A percentile compares a stretch with the other conserved stretches of the same genome.
These are phyloP conservation scores for Ochotona curzoniae DNA, from an alignment of 2,113 vertebrate genomes.

Conservation along the genomic window DNA sequence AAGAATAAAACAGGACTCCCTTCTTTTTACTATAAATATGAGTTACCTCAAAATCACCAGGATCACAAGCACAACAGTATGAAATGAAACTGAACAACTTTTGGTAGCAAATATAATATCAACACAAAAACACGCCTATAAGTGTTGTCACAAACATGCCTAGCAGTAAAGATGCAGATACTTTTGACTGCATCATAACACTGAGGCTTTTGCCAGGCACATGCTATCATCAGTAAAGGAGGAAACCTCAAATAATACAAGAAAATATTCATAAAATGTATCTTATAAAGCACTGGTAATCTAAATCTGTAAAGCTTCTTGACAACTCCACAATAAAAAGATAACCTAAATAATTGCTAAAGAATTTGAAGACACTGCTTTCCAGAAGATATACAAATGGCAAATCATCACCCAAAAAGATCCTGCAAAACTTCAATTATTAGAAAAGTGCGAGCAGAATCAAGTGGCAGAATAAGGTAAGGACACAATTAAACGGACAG, in stretches of 20 bases:
- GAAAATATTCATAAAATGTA: neutral
- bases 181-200: neutral
- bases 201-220: neutral
- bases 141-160: too few relatives aligned
- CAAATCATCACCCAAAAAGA: neutral
- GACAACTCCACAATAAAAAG: neutral
- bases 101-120: neutral
- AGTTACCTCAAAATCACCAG: neutral
- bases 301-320: neutral
- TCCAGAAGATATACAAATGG: neutral
- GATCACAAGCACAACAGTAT: neutral
- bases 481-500: too few relatives aligned
- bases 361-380: neutral
- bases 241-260: neutral
- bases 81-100: neutral
- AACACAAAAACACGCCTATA: too few relatives aligned
- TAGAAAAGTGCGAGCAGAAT: neutral
- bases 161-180: neutral
- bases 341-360: neutral
- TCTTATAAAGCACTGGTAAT: neutral
- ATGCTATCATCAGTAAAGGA: neutral
- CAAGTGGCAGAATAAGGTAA: too few relatives aligned
- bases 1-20: neutral
- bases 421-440: neutral
- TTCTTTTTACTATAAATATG: neutral